Evolutionary conservation across 2,797 vertebrate species (phyloP).

Genomic region (Psittacula derbiana): DNA sequence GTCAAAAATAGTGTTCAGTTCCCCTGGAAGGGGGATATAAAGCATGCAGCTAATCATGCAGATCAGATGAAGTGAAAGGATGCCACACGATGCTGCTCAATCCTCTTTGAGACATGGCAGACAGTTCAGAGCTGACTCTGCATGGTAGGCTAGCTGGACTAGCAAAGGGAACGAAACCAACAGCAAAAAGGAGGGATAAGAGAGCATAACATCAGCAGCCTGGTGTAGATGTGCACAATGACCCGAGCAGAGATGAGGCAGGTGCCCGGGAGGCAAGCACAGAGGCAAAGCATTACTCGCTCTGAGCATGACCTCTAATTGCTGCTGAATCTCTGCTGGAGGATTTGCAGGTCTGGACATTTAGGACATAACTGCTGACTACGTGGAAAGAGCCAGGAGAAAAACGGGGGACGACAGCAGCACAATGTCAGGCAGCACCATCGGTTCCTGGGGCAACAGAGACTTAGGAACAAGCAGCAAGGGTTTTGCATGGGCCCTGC

Average conservation of each 20-base stretch:
- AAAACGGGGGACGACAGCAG: accelerated
- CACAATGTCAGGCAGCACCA: not conserved
- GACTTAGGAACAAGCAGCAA: not conserved
- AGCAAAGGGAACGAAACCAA: not conserved
- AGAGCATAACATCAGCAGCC: not conserved
- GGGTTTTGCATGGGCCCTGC: accelerated
- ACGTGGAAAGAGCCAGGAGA: not conserved
- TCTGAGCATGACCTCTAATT: not conserved
- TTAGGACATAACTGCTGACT: not conserved
- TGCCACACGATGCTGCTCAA: accelerated
- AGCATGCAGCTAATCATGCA: not conserved
- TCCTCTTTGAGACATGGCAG: not conserved
- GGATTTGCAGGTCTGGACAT: not conserved
- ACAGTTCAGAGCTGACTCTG: not conserved
- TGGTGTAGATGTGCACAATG: too few relatives aligned
- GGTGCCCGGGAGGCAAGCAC: accelerated
- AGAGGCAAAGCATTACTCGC: not conserved
- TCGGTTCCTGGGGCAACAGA: accelerated
- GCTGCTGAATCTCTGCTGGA: not conserved
- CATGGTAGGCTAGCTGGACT: not conserved
- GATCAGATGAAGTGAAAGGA: not conserved
- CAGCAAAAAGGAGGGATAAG: not conserved
- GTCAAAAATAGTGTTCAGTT: not conserved
- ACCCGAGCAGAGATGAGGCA: not conserved
- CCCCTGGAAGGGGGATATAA: not conserved